phyloP scores from a whole-genome alignment of 1,140 invertebrate species.

The Drosophila chauvacae region DNA sequence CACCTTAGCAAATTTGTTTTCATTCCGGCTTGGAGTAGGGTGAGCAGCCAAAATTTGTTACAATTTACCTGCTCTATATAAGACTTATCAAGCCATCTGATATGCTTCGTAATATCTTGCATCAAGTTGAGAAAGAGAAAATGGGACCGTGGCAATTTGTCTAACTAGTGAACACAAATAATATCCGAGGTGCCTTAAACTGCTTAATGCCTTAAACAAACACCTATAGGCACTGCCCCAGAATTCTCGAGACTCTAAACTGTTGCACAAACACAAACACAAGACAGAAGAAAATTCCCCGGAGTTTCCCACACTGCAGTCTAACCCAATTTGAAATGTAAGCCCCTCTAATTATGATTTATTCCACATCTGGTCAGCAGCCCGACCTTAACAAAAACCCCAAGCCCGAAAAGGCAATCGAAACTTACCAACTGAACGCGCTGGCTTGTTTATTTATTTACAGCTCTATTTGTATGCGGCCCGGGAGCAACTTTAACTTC shows the following conservation, averaged over 20 bases:
- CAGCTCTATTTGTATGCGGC: slow-evolving; percentile 62
- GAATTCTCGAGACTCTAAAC: slow-evolving; percentile 24
- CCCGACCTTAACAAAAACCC: slow-evolving; percentile 15
- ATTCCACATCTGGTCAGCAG: slow-evolving; percentile 28
- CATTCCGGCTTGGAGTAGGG: neutral
- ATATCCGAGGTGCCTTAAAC: neutral
- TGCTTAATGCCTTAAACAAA: slow-evolving; percentile 18
- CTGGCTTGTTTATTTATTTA: slow-evolving; percentile 44
- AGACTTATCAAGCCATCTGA: neutral
- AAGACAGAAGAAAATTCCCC: neutral
- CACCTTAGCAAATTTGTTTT: neutral
- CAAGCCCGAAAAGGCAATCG: slow-evolving; percentile 21
- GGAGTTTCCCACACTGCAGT: slow-evolving; percentile 24
- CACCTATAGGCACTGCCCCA: slow-evolving; percentile 4
- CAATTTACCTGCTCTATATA: neutral
- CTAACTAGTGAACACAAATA: neutral
- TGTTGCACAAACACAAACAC: slow-evolving; percentile 10
- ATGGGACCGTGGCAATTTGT: neutral
- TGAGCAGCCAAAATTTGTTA: neutral
- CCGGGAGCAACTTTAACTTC: slow-evolving; percentile 46
- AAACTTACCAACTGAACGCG: slow-evolving; percentile 29
- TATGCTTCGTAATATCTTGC: neutral
- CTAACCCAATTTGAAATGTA: slow-evolving; percentile 37
- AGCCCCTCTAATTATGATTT: slow-evolving; percentile 45
- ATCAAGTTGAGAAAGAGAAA: neutral